Evolutionary conservation across 2,888 invertebrate genomes (phyloP).

Genomic region (Amphipoea lucens): DNA sequence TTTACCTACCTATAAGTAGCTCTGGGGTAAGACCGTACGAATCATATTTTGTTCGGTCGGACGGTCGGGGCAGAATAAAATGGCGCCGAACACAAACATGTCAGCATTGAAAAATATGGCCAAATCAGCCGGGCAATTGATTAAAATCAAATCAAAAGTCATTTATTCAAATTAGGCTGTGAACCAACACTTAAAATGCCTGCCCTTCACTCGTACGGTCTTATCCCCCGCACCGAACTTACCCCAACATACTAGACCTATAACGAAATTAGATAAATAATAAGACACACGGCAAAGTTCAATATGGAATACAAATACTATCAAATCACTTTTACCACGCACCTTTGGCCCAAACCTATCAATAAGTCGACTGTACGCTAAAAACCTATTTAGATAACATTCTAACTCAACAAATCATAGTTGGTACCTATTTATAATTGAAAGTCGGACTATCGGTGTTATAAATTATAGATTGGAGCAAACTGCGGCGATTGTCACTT

Average conservation of each 20-base stretch:
- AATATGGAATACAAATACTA: not conserved
- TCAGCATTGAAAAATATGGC: no score
- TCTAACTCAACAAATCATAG: conserved; percentile 24
- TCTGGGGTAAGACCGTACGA: no score
- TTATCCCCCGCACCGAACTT: no score
- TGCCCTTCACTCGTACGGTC: no score
- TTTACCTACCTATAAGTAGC: no score
- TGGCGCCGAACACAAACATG: no score
- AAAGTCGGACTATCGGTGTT: conserved; percentile 33
- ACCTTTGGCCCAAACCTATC: conserved; percentile 34
- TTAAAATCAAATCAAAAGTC: no score
- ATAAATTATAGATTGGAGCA: conserved; percentile 39
- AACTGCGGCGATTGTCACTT: conserved; percentile 14
- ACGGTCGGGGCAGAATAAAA: no score
- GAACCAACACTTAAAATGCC: no score
- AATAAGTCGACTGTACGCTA: conserved; percentile 44
- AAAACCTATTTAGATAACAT: conserved; percentile 61
- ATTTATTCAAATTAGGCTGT: no score
- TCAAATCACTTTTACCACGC: conserved; percentile 15
- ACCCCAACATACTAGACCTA: not conserved
- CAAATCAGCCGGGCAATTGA: no score
- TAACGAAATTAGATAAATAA: not conserved
- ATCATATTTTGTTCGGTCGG: no score
- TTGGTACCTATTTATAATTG: conserved; percentile 52
- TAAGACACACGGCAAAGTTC: not conserved